Conservation (phyloP, 1,140 invertebrate genomes). For the Thalassaphorura encarpata region DNA sequence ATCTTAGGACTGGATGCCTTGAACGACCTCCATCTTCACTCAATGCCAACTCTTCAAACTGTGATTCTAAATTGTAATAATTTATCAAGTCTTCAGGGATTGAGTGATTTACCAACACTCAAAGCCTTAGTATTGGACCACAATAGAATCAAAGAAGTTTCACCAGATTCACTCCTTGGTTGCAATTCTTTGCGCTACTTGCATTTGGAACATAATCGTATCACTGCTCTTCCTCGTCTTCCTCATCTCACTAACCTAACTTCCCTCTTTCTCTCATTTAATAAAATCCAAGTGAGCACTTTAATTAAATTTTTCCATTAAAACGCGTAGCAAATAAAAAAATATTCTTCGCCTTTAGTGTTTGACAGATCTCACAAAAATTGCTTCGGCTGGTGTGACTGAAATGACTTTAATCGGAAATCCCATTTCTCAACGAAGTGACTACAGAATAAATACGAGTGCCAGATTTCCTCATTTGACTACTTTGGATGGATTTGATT, state of each 20-base stretch:
- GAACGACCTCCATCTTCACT: conserved; percentile 17
- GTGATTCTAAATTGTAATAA: conserved; percentile 24
- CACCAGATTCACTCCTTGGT: conserved; percentile 12
- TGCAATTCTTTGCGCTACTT: conserved; percentile 22
- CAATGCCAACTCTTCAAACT: conserved; percentile 18
- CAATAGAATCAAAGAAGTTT: conserved; percentile 22
- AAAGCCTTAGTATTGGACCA: conserved; percentile 21
- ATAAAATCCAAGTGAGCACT: conserved; percentile 23
- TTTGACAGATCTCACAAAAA: conserved; percentile 1
- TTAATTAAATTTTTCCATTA: not conserved
- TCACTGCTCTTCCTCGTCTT: conserved; percentile 16
- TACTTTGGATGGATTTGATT: not conserved
- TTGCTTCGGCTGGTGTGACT: not conserved
- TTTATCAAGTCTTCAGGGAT: conserved; percentile 7
- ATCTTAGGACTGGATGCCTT: conserved; percentile 6
- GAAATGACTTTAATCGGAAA: not conserved
- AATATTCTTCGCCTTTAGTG: not conserved
- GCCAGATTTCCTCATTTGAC: not conserved
- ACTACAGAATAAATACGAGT: not conserved
- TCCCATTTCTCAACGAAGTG: not conserved
- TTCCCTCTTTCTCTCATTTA: conserved; percentile 17
- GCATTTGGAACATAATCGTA: conserved; percentile 27
- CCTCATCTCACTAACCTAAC: conserved; percentile 22
- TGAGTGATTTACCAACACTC: conserved; percentile 15
- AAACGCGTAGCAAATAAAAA: not conserved